phyloP scores from a whole-genome alignment of 2,113 vertebrate species.

The Madoqua kirkii region DNA sequence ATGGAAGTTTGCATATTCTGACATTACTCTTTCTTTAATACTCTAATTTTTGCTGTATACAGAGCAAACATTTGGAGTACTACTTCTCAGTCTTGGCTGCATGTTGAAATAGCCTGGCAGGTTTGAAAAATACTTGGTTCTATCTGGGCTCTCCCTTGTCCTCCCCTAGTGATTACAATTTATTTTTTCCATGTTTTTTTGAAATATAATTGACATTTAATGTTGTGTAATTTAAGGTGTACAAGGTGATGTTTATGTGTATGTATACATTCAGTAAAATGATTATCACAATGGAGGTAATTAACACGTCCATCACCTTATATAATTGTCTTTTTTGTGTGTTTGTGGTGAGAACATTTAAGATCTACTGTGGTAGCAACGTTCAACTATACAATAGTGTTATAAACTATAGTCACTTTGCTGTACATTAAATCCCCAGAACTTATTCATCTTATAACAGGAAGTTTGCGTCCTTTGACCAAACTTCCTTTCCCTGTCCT shows the following conservation, averaged over 20 bases:
- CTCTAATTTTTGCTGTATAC: background rate
- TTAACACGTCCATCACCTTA: background rate
- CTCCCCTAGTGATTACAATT: background rate
- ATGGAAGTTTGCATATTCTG: background rate
- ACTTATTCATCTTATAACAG: background rate
- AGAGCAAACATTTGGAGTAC: background rate
- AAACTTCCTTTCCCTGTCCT: background rate
- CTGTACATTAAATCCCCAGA: background rate
- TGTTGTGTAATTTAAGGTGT: background rate
- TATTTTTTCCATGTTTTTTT: background rate
- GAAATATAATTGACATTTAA: background rate
- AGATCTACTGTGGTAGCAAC: background rate
- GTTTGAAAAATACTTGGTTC: background rate
- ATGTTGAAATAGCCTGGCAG: background rate
- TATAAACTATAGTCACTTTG: background rate
- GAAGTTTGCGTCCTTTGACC: background rate
- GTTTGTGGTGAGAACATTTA: background rate
- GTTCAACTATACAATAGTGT: background rate
- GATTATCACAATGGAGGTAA: background rate
- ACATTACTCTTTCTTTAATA: background rate
- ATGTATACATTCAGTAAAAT: background rate
- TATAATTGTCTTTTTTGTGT: background rate
- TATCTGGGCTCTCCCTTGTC: background rate
- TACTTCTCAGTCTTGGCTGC: background rate
- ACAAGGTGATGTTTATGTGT: background rate